A percentile compares a stretch with the other conserved stretches of the same genome.
phyloP scores from a whole-genome alignment of 2,888 invertebrate genomes.

The Himalopsyche japonica region DNA sequence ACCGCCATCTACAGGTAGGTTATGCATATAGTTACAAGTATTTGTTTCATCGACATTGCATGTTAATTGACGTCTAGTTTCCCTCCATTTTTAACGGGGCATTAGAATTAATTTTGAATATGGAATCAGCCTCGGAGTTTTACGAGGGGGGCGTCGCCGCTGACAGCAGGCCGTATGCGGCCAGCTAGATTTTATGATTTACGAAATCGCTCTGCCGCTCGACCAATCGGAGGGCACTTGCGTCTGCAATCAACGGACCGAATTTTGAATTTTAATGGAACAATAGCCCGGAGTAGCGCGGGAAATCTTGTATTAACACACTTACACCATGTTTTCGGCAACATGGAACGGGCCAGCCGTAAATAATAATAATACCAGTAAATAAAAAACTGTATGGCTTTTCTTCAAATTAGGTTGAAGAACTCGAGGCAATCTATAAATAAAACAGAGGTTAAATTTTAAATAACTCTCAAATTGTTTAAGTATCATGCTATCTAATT shows the following conservation, averaged over 20 bases:
- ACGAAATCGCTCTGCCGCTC: slow-evolving; percentile 30
- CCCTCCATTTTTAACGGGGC: slow-evolving; percentile 34
- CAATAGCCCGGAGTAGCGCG: slow-evolving; percentile 38
- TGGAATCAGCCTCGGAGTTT: slow-evolving; percentile 24
- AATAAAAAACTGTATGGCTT: too few relatives aligned
- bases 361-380: not conserved
- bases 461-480: too few relatives aligned
- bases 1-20: not conserved
- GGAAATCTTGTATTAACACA: slow-evolving; percentile 12
- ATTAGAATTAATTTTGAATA: slow-evolving; percentile 39
- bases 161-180: slow-evolving; percentile 34
- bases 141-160: slow-evolving; percentile 39
- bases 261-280: slow-evolving; percentile 39
- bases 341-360: not conserved
- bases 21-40: not conserved
- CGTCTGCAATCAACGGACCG: slow-evolving; percentile 29
- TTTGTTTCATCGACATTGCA: slow-evolving; percentile 7
- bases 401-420: too few relatives aligned
- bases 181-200: slow-evolving; percentile 36
- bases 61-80: slow-evolving; percentile 31
- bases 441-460: too few relatives aligned
- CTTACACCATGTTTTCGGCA: not conserved
- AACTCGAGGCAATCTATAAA: too few relatives aligned
- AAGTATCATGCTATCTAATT: too few relatives aligned
- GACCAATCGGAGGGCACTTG: slow-evolving; percentile 29